Percentiles rank a stretch among this genome's conserved stretches.
phyloP scores from a whole-genome alignment of 2,888 invertebrate species.

The Brachyptera risi region DNA sequence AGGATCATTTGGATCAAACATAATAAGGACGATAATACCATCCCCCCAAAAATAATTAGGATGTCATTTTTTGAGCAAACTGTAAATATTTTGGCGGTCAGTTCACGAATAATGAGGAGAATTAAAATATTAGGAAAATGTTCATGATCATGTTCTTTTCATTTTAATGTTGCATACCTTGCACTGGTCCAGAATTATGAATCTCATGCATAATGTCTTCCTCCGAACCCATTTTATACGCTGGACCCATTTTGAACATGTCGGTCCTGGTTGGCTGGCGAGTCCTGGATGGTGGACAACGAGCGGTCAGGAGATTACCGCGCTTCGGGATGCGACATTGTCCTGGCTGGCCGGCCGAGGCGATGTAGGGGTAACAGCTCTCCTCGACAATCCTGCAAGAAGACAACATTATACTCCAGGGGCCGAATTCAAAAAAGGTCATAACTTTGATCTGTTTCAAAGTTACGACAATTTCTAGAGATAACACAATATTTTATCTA shows the following conservation, averaged over 20 bases:
- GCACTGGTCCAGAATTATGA: constrained; percentile 84
- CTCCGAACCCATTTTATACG: constrained; percentile 68
- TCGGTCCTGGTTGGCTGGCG: constrained; percentile 27
- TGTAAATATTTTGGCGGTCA: too few relatives aligned
- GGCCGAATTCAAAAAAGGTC: too few relatives aligned
- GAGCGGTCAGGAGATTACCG: constrained; percentile 35
- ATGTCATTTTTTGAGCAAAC: too few relatives aligned
- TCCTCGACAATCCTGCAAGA: constrained; percentile 73
- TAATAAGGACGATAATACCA: too few relatives aligned
- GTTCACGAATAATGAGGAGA: neutral
- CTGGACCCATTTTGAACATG: constrained; percentile 56
- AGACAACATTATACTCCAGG: constrained; percentile 22
- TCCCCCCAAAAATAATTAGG: too few relatives aligned
- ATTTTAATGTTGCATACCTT: constrained; percentile 54
- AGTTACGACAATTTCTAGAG: too few relatives aligned
- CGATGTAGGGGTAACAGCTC: constrained; percentile 72
- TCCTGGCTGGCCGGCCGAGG: constrained; percentile 56
- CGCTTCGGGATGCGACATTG: constrained; percentile 60
- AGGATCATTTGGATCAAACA: too few relatives aligned
- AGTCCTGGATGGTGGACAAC: constrained; percentile 32
- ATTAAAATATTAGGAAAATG: neutral
- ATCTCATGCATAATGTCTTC: constrained; percentile 91
- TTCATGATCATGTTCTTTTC: neutral
- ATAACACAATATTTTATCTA: too few relatives aligned
- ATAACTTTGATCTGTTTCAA: too few relatives aligned